Evolutionary conservation across 2,113 vertebrate species (phyloP).

Genomic region (Ailuropoda melanoleuca): DNA sequence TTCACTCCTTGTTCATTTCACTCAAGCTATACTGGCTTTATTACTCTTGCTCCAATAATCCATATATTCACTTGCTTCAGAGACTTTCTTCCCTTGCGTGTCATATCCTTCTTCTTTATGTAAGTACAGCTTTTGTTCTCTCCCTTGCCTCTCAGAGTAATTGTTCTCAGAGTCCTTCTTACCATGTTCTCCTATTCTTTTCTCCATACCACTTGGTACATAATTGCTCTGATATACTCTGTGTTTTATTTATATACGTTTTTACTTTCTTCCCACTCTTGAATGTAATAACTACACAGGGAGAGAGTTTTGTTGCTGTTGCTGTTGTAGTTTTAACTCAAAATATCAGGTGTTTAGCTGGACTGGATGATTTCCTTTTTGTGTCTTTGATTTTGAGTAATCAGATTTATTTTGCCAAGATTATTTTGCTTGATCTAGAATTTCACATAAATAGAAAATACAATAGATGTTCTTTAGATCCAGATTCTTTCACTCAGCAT

Average conservation of each 20-base stretch:
- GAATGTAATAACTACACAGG: not conserved
- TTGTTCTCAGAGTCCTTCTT: not conserved
- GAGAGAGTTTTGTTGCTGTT: not conserved
- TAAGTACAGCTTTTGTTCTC: not conserved
- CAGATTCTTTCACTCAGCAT: not conserved
- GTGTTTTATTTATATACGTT: not conserved
- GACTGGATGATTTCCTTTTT: not conserved
- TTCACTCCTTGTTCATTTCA: not conserved
- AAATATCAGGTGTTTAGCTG: not conserved
- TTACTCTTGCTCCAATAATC: not conserved
- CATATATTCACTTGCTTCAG: not conserved
- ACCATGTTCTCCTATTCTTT: not conserved
- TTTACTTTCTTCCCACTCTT: not conserved
- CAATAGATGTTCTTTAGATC: not conserved
- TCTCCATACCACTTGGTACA: not conserved
- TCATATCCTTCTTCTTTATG: not conserved
- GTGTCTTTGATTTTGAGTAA: not conserved
- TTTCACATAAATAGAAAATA: not conserved
- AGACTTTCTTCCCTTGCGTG: not conserved
- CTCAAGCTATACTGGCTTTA: not conserved
- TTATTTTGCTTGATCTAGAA: not conserved
- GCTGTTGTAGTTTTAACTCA: not conserved
- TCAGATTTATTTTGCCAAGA: not conserved
- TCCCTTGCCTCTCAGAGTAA: not conserved
- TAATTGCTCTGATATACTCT: not conserved